phyloP scores from a whole-genome alignment of 1,140 invertebrate genomes.

The Agraylea sexmaculata region DNA sequence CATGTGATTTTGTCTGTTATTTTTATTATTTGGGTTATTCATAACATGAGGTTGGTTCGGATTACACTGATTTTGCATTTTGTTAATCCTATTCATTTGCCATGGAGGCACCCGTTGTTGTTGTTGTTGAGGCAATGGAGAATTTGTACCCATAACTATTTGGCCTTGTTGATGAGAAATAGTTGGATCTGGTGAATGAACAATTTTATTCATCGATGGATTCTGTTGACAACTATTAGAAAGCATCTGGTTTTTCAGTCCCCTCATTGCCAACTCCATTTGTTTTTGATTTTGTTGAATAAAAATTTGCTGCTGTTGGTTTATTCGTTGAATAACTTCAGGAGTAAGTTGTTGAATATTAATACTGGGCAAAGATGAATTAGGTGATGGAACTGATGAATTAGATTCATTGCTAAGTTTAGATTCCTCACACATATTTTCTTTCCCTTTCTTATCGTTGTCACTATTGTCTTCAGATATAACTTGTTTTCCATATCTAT shows the following conservation, averaged over 20 bases:
- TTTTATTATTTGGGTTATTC: conserved; percentile 10
- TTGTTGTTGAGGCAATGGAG: conserved; percentile 34
- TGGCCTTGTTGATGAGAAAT: conserved; percentile 30
- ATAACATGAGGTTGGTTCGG: conserved; percentile 19
- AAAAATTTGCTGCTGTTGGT: conserved; percentile 45
- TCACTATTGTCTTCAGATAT: too few species aligned
- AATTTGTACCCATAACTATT: conserved; percentile 35
- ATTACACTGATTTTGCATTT: conserved; percentile 26
- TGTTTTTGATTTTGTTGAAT: conserved; percentile 42
- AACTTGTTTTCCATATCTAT: too few species aligned
- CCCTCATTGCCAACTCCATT: conserved; percentile 40
- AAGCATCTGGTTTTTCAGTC: conserved; percentile 33
- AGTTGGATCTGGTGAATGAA: conserved; percentile 7
- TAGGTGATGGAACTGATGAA: conserved; percentile 8
- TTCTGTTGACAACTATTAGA: conserved; percentile 25
- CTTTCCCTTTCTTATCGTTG: conserved; percentile 4
- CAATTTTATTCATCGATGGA: conserved; percentile 15
- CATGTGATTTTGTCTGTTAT: conserved; percentile 13
- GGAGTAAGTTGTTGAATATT: conserved; percentile 34
- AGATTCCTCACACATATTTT: conserved; percentile 10
- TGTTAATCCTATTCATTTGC: conserved; percentile 44
- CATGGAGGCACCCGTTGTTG: conserved; percentile 47
- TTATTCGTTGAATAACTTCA: conserved; percentile 45
- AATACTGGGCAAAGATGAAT: conserved; percentile 23
- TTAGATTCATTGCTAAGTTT: conserved; percentile 4